phyloP scores from a whole-genome alignment of 1,140 invertebrate species.

The Belonocnema kinseyi region DNA sequence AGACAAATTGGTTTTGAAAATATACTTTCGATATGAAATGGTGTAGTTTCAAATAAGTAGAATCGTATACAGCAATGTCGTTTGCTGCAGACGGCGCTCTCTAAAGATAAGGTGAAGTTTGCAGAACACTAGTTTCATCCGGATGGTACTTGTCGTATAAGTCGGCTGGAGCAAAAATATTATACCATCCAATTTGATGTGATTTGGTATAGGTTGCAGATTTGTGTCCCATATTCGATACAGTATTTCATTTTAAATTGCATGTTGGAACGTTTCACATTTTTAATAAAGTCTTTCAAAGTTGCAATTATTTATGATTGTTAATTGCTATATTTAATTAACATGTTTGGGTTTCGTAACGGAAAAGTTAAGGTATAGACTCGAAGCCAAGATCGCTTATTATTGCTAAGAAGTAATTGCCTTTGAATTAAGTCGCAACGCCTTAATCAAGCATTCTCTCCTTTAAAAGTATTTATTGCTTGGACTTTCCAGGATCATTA shows the following conservation, averaged over 20 bases:
- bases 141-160: neutral
- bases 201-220: neutral
- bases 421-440: conserved; percentile 11
- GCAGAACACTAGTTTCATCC: conserved; percentile 23
- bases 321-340: neutral
- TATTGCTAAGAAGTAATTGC: neutral
- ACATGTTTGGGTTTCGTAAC: neutral
- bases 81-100: conserved; percentile 4
- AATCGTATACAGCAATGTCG: conserved; percentile 18
- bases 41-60: neutral
- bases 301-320: neutral
- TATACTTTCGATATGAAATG: no score
- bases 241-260: no score
- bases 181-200: neutral
- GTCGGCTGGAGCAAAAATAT: neutral
- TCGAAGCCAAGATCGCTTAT: neutral
- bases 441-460: conserved; percentile 6
- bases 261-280: no score
- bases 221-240: neutral
- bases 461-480: conserved; percentile 7
- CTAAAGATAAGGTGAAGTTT: conserved; percentile 13
- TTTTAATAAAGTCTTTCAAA: neutral
- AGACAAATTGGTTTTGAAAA: no score
- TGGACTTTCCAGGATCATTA: conserved; percentile 9
- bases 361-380: neutral